Percentiles rank a stretch among this genome's conserved stretches.
Conservation (phyloP, 2,113 vertebrate species). For the Cyanoliseus patagonus region DNA sequence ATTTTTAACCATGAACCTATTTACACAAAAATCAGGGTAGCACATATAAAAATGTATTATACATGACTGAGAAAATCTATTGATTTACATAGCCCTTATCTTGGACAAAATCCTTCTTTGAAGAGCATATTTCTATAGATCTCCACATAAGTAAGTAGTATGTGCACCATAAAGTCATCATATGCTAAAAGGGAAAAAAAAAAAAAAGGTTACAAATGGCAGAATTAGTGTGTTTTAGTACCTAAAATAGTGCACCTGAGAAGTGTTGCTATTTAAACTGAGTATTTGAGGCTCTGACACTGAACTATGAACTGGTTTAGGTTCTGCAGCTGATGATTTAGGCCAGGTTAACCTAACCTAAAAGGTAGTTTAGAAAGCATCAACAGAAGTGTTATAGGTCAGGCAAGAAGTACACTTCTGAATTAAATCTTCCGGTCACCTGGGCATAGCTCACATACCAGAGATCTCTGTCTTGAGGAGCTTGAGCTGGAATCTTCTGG, state of each 20-base stretch:
- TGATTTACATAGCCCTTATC: background rate
- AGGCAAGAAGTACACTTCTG: background rate
- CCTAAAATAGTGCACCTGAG: background rate
- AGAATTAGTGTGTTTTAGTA: background rate
- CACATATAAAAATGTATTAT: background rate
- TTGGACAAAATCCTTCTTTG: background rate
- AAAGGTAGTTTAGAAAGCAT: background rate
- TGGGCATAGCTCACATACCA: background rate
- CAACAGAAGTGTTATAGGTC: background rate
- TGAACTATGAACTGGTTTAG: background rate
- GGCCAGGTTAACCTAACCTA: background rate
- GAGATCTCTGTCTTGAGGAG: background rate
- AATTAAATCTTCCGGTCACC: background rate
- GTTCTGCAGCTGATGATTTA: background rate
- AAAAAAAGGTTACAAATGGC: background rate
- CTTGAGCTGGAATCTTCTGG: background rate
- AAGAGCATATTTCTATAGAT: background rate
- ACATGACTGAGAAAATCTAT: background rate
- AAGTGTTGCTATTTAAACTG: background rate
- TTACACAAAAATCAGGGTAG: background rate
- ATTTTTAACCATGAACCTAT: background rate
- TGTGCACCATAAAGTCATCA: background rate
- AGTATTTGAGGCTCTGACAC: background rate
- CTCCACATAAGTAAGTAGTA: background rate
- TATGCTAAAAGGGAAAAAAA: background rate